phyloP scores from a whole-genome alignment of 92 coral and sea anemone genomes.

The Epizoanthus stellaris region DNA sequence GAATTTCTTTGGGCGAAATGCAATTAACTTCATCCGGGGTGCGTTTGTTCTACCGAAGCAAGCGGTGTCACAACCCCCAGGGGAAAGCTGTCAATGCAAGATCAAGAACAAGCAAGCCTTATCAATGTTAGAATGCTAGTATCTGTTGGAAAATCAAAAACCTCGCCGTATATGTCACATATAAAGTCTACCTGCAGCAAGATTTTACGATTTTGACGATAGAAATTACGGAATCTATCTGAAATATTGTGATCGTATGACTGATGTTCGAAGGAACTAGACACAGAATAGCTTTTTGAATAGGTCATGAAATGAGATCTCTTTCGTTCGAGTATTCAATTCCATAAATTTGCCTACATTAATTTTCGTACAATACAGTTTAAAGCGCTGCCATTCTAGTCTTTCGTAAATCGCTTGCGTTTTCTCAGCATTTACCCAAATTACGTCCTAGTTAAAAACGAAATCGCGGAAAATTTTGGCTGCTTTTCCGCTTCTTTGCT shows the following conservation, averaged over 20 bases:
- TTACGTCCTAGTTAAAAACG: not conserved
- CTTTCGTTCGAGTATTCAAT: conserved; percentile 52
- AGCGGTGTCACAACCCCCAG: conserved; percentile 35
- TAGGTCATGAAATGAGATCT: conserved; percentile 36
- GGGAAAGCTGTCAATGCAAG: conserved; percentile 14
- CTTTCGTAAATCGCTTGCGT: not conserved
- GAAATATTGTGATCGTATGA: not conserved
- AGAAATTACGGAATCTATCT: not conserved
- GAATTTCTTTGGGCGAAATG: not conserved
- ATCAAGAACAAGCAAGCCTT: conserved; percentile 6
- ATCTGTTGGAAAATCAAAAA: conserved; percentile 4
- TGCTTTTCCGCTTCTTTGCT: conserved; percentile 1
- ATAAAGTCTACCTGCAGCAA: not conserved
- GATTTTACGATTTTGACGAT: not conserved
- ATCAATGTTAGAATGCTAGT: not conserved
- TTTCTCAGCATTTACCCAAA: not conserved
- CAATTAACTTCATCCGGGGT: not conserved
- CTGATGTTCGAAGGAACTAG: conserved; percentile 7
- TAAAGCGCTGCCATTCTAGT: not conserved
- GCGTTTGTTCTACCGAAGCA: not conserved
- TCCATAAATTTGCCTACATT: conserved; percentile 68
- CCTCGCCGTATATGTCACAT: not conserved
- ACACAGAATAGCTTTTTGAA: conserved; percentile 26
- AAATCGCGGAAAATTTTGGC: conserved; percentile 12
- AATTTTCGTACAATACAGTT: conserved; percentile 24